Evolutionary conservation across 2,888 invertebrate genomes (phyloP).

Genomic region (Trichogramma dendrolimi): DNA sequence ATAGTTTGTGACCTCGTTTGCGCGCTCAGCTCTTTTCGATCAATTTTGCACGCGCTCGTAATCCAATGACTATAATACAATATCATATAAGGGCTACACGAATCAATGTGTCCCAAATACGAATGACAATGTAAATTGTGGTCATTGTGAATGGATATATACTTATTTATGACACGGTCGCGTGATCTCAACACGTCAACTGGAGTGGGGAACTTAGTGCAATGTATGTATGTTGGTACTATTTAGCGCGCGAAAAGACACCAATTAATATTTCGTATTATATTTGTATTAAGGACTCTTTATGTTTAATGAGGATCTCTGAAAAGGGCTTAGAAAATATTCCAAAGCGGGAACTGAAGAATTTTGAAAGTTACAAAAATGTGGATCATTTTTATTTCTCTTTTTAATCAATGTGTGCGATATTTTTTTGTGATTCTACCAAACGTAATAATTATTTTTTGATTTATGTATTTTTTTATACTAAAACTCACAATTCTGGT

Average conservation of each 20-base stretch:
- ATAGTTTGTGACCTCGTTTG: conserved; percentile 25
- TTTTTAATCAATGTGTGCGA: neutral
- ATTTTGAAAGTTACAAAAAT: conserved; percentile 4
- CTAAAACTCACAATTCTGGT: too few relatives aligned
- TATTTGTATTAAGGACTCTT: too few relatives aligned
- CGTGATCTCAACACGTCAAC: neutral
- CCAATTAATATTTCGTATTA: conserved; percentile 6
- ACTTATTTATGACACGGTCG: conserved; percentile 11
- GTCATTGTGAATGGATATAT: neutral
- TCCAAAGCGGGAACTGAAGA: neutral
- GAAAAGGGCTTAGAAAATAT: too few relatives aligned
- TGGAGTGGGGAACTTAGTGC: conserved; percentile 12
- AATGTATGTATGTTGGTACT: conserved; percentile 10
- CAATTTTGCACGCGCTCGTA: neutral
- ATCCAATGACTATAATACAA: neutral
- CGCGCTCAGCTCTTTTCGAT: conserved; percentile 25
- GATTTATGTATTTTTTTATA: too few relatives aligned
- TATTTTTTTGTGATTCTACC: neutral
- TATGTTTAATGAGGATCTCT: too few relatives aligned
- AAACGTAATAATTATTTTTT: too few relatives aligned
- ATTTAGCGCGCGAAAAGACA: neutral
- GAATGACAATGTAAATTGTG: neutral
- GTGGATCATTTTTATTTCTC: neutral
- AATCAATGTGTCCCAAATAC: too few relatives aligned
- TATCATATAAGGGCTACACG: too few relatives aligned